A percentile compares a stretch with the other conserved stretches of the same genome.
phyloP scores from a whole-genome alignment of 2,888 invertebrate genomes.

The Ashinkailepas kermadecensis region DNA sequence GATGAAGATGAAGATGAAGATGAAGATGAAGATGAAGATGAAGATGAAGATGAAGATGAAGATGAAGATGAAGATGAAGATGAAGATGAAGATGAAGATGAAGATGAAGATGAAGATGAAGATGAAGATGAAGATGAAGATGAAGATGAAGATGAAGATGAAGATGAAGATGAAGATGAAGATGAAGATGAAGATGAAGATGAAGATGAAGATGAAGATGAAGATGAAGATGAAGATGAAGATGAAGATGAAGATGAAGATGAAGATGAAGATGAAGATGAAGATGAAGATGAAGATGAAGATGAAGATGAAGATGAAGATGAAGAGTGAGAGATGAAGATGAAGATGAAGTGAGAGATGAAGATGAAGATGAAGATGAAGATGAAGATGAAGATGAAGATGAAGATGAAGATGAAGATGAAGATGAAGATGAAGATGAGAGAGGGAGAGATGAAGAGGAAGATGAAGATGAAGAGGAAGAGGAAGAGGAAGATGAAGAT shows the following conservation, averaged over 20 bases:
- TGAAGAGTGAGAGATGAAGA: not conserved
- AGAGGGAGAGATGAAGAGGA: too few species aligned
- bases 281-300: not conserved
- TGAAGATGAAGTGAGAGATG: not conserved
- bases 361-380: not conserved
- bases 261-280: not conserved
- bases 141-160: not conserved
- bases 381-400: too few species aligned
- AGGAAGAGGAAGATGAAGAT: too few species aligned
- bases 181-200: not conserved
- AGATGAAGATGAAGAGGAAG: too few species aligned
- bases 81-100: not conserved
- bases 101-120: slow-evolving; percentile 1
- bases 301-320: not conserved
- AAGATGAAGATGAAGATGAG: too few species aligned
- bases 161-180: not conserved
- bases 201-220: not conserved
- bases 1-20: not conserved
- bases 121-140: not conserved
- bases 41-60: not conserved
- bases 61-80: not conserved
- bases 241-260: not conserved
- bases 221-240: not conserved
- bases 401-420: too few species aligned
- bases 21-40: not conserved